phyloP scores from a whole-genome alignment of 2,888 invertebrate species.

The Drosophila anceps region DNA sequence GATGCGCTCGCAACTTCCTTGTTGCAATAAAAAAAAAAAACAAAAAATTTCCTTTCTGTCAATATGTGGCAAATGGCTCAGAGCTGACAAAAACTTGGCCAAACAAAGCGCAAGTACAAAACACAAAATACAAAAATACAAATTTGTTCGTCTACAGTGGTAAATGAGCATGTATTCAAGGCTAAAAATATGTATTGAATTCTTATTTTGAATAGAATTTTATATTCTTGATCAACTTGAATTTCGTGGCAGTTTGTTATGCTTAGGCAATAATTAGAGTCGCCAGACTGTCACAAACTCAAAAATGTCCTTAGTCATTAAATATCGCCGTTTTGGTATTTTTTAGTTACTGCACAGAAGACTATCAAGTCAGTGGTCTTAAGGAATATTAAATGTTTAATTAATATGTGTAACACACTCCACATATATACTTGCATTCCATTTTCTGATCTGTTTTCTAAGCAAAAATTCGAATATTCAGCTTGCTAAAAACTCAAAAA shows the following conservation, averaged over 20 bases:
- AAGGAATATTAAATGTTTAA: background rate
- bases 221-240: background rate
- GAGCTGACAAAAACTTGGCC: slow-evolving; percentile 40
- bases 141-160: slow-evolving; percentile 42
- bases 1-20: slow-evolving; percentile 73
- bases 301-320: background rate
- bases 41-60: slow-evolving; percentile 43
- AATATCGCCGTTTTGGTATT: background rate
- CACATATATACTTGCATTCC: background rate
- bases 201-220: background rate
- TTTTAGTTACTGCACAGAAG: background rate
- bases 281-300: background rate
- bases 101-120: slow-evolving; percentile 41
- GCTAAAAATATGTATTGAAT: background rate
- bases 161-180: background rate
- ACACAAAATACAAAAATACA: slow-evolving; percentile 19
- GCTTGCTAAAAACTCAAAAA: background rate
- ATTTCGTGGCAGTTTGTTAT: no score
- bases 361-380: background rate
- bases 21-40: slow-evolving; percentile 35
- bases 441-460: background rate
- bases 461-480: background rate
- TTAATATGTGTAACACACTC: background rate
- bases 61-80: slow-evolving; percentile 55
- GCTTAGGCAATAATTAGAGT: background rate